Conservation (phyloP, 2,888 invertebrate species). For the Agrenia bidenticulata region DNA sequence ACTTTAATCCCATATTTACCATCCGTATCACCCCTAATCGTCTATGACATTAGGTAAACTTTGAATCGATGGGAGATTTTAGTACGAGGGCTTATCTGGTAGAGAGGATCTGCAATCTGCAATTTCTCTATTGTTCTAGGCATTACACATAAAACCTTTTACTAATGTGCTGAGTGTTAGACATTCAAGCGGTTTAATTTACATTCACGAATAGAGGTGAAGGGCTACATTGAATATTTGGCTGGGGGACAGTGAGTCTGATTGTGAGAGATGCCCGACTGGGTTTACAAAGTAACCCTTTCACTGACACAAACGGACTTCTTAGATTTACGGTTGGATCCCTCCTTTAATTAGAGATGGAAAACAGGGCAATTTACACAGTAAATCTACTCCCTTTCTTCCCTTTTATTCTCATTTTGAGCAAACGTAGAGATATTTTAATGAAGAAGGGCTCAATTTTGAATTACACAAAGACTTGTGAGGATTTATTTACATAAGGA, state of each 20-base stretch:
- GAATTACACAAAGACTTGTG: background rate
- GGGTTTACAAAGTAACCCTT: constrained; percentile 5
- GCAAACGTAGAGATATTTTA: constrained; percentile 1
- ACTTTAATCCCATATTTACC: too few relatives aligned
- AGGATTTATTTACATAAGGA: constrained; percentile 14
- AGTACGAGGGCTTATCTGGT: too few relatives aligned
- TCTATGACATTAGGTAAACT: too few relatives aligned
- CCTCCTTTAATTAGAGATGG: constrained; percentile 21
- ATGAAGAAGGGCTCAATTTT: background rate
- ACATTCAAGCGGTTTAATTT: background rate
- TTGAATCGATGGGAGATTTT: too few relatives aligned
- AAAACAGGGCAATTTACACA: background rate
- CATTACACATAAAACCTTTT: too few relatives aligned
- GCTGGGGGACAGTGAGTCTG: constrained; percentile 23
- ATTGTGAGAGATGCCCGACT: constrained; percentile 23
- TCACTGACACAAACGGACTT: constrained; percentile 1
- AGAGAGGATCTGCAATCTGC: too few relatives aligned
- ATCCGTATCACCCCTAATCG: too few relatives aligned
- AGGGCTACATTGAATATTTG: constrained; percentile 3
- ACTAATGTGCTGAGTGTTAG: too few relatives aligned
- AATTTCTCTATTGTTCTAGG: too few relatives aligned
- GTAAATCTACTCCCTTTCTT: background rate
- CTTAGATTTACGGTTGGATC: constrained; percentile 19
- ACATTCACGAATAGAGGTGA: background rate
- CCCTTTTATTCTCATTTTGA: background rate